Evolutionary conservation across 2,888 invertebrate species (phyloP), one percentile per base, ranked within the genome.

Genomic region (Nezara viridula): DNA sequence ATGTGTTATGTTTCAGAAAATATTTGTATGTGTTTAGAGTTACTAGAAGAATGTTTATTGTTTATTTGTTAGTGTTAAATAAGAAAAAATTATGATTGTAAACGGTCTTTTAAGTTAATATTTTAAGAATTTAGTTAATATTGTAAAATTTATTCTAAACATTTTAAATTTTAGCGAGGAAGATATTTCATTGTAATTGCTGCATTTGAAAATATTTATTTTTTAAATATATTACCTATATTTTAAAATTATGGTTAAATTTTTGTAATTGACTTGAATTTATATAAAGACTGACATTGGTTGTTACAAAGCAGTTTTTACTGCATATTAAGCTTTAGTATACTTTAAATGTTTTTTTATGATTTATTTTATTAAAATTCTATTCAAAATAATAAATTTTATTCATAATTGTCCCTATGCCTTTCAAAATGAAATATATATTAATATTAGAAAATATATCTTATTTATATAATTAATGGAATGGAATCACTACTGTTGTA

Each of bases 331-430:
- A 73, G 37, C 66, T 73, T 7, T 21, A 73, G 32, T 73, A 37
- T 19, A 37, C 21, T 37, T 73, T 73, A 27, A 9, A 5, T 7
- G 1, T 60, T 60, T 60, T 60, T 27, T 66, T 73, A 5, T 73
- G 32, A 73, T 37, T 73, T 32, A 73, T 73, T 73, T 73, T 73
- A 73, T 73, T 73, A 37, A 32, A 73, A 73, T 73, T 60, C 60
- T 27, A 27, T 60, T 27, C 27, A 60, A 27, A 27, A 60, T n/a
- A 14, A 14, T 27, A 27, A 3, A 2, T 60, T 27, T 27, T 16
- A 60, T 27, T 27, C 9, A 60, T 27, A 60, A 2, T 73, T 73
- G 16, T 37, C 32, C 66, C 19, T n/a, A 1, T 32, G 10, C 27
- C 16, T 27, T 60, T 27, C 60, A 3, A 14, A 60, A 27, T 60